Evolutionary conservation across 2,113 vertebrate species (phyloP).

Genomic region (Strigops habroptila): DNA sequence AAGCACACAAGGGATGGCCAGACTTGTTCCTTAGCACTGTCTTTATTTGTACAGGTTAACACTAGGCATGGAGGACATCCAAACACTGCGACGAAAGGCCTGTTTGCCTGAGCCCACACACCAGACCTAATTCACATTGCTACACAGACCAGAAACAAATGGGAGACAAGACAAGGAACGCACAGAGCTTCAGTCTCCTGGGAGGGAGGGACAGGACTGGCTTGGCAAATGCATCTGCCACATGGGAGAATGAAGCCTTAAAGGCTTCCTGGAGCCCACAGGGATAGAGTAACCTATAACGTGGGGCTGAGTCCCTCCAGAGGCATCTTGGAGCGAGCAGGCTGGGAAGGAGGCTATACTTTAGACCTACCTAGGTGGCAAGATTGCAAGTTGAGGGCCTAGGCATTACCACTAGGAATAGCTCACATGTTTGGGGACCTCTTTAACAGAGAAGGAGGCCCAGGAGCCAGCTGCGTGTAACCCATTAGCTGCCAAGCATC

Average conservation of each 20-base stretch:
- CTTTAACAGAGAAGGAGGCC: neutral
- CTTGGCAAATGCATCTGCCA: neutral
- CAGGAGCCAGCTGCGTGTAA: neutral
- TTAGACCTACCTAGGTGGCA: neutral
- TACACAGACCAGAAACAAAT: neutral
- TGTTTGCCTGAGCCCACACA: neutral
- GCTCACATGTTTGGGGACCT: neutral
- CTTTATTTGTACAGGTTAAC: conserved; percentile 54
- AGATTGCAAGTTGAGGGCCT: neutral
- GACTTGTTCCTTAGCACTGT: neutral
- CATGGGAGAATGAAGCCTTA: neutral
- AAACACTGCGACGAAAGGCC: neutral
- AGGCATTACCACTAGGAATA: neutral
- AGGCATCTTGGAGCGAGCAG: neutral
- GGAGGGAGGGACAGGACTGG: neutral
- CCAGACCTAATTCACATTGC: neutral
- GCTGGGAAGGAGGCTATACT: neutral
- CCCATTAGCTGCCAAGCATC: neutral
- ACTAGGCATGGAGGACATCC: neutral
- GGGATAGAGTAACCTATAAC: neutral
- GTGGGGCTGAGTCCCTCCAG: neutral
- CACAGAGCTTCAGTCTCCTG: neutral
- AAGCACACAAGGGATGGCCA: neutral
- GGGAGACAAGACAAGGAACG: neutral
- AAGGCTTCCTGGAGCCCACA: neutral